Percentiles rank a stretch among this genome's conserved stretches.
Evolutionary conservation across 2,113 vertebrate genomes (phyloP).

Genomic region (Smithornis capensis): DNA sequence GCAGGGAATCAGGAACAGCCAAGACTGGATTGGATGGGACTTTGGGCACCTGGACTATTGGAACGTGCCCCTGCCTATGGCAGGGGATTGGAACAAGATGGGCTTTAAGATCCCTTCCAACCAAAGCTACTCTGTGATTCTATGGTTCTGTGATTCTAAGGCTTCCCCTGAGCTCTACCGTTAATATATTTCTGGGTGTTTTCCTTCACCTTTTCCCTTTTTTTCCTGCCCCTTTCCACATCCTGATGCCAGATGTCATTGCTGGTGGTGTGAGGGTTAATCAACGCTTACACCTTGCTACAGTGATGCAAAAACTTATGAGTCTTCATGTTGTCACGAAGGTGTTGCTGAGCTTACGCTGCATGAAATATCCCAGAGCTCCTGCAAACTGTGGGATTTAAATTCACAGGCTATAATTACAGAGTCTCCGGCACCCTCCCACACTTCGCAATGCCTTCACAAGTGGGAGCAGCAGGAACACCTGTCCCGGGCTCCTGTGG

Average conservation of each 20-base stretch:
- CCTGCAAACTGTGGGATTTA: slow-evolving; percentile 40
- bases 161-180: not conserved
- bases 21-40: not conserved
- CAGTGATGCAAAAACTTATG: not conserved
- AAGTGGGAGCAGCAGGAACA: not conserved
- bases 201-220: not conserved
- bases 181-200: not conserved
- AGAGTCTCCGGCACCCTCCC: not conserved
- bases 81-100: accelerated
- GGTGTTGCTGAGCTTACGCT: slow-evolving; percentile 32
- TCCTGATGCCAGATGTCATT: not conserved
- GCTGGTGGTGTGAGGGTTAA: not conserved
- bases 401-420: slow-evolving; percentile 17
- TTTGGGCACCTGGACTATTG: not conserved
- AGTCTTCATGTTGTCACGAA: slow-evolving; percentile 26
- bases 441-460: slow-evolving; percentile 8
- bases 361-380: slow-evolving; percentile 23
- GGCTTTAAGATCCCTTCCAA: not conserved
- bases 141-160: not conserved
- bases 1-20: not conserved
- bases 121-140: not conserved
- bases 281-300: not conserved
- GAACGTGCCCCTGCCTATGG: not conserved
- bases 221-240: not conserved
- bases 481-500: not conserved